Evolutionary conservation across 1,140 invertebrate species (phyloP).

Genomic region (Acromyrmex echinatior): DNA sequence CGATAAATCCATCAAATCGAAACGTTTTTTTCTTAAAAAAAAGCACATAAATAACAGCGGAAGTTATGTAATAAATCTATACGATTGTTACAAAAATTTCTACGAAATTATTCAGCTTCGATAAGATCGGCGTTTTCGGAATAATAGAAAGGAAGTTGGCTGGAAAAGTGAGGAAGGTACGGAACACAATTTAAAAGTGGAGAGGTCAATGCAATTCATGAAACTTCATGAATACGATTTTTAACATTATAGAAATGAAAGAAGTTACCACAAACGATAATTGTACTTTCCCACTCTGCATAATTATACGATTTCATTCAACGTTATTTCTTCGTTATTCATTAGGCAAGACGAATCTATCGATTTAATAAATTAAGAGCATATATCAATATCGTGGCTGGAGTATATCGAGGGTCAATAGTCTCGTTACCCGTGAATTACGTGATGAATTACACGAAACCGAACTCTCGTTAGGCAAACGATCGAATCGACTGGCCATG

Average conservation of each 20-base stretch:
- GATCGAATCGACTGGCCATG: background rate
- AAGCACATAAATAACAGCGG: constrained; percentile 9
- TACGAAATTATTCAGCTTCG: background rate
- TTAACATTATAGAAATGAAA: constrained; percentile 34
- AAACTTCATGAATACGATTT: constrained; percentile 61
- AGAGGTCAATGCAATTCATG: constrained; percentile 56
- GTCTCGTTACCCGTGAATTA: constrained; percentile 9
- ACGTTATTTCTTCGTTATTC: constrained; percentile 31
- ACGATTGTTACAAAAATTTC: constrained; percentile 16
- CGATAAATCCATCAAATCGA: constrained; percentile 46
- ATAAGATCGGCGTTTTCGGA: constrained; percentile 19
- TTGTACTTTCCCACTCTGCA: constrained; percentile 33
- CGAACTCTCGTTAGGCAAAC: background rate
- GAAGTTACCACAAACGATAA: constrained; percentile 60
- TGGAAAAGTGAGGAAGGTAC: background rate
- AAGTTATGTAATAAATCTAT: constrained; percentile 27
- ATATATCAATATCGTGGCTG: background rate
- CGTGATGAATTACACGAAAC: background rate
- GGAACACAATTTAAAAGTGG: constrained; percentile 51
- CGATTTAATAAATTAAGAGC: constrained; percentile 20
- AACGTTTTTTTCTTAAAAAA: constrained; percentile 13
- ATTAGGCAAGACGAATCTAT: background rate
- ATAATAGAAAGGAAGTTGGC: constrained; percentile 8
- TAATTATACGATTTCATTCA: constrained; percentile 33
- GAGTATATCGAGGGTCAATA: background rate